These are phyloP conservation scores for Xerus inauris DNA, from an alignment of 2,113 vertebrate genomes.

Conservation along the genomic window DNA sequence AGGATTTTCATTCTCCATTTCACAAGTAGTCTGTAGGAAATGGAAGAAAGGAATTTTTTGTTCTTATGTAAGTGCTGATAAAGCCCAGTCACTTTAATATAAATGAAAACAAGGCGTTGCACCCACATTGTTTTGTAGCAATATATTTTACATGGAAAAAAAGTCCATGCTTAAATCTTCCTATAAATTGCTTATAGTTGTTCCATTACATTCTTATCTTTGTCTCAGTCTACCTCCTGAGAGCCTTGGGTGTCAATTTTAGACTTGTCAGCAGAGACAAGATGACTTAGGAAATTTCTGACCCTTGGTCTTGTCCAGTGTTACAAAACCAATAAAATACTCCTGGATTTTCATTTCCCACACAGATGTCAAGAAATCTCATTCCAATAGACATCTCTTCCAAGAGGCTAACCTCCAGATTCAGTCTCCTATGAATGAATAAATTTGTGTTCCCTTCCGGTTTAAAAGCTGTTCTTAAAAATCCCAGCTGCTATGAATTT, in stretches of 20 bases:
- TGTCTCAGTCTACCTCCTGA: not conserved
- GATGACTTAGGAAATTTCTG: not conserved
- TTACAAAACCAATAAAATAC: slow-evolving; percentile 52
- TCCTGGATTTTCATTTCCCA: slow-evolving; percentile 53
- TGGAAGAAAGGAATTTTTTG: not conserved
- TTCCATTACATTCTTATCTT: not conserved
- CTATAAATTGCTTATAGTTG: not conserved
- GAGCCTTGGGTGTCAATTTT: not conserved
- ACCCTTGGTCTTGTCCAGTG: not conserved
- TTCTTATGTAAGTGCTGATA: not conserved
- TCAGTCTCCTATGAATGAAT: not conserved
- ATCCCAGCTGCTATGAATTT: not conserved
- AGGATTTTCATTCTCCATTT: not conserved
- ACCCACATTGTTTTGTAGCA: not conserved
- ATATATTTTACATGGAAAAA: slow-evolving; percentile 32
- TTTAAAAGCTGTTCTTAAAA: slow-evolving; percentile 44
- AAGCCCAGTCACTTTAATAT: not conserved
- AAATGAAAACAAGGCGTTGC: not conserved
- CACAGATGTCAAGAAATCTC: slow-evolving; percentile 17
- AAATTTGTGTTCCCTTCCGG: not conserved
- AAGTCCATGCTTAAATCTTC: not conserved
- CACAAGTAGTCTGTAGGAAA: not conserved
- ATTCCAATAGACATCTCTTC: slow-evolving; percentile 10
- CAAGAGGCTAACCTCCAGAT: not conserved
- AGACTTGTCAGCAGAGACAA: not conserved